Percentiles rank a stretch among this genome's conserved stretches.
phyloP scores from a whole-genome alignment of 2,797 vertebrate species.

The Iguana delicatissima region DNA sequence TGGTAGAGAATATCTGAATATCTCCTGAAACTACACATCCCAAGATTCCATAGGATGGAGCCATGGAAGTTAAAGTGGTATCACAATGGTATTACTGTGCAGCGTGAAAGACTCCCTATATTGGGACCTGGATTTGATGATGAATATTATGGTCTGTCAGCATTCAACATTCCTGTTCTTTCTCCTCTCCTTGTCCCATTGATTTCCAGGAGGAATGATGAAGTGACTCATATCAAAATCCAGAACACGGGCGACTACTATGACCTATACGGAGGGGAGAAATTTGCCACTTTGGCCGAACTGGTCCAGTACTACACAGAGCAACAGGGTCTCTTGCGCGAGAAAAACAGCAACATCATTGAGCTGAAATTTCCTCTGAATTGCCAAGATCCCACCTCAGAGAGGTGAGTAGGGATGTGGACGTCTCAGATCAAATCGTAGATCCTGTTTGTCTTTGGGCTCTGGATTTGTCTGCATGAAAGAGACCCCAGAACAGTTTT shows the following conservation, averaged over 20 bases:
- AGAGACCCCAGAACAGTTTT: too few species aligned
- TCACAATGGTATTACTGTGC: background rate
- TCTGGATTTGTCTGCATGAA: background rate
- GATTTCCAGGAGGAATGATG: slow-evolving; percentile 82
- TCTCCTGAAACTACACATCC: too few species aligned
- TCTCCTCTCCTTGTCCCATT: accelerated
- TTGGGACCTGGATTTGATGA: background rate
- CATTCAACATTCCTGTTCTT: background rate
- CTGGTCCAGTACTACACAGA: slow-evolving; percentile 92
- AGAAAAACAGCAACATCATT: slow-evolving; percentile 89
- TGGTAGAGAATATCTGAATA: too few species aligned
- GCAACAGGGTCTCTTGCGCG: slow-evolving; percentile 88
- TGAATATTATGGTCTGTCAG: too few species aligned
- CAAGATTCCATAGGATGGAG: too few species aligned
- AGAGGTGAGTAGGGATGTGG: slow-evolving; percentile 79
- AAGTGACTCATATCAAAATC: slow-evolving; percentile 95
- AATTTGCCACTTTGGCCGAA: slow-evolving; percentile 90
- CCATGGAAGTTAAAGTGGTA: too few species aligned
- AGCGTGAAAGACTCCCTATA: background rate
- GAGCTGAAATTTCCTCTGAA: slow-evolving; percentile 92
- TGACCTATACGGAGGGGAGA: slow-evolving; percentile 91
- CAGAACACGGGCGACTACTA: slow-evolving; percentile 92
- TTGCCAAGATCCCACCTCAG: slow-evolving; percentile 91
- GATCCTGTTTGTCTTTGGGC: background rate
- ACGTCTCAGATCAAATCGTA: too few species aligned